phyloP scores from a whole-genome alignment of 2,797 vertebrate species.

The Masticophis lateralis region DNA sequence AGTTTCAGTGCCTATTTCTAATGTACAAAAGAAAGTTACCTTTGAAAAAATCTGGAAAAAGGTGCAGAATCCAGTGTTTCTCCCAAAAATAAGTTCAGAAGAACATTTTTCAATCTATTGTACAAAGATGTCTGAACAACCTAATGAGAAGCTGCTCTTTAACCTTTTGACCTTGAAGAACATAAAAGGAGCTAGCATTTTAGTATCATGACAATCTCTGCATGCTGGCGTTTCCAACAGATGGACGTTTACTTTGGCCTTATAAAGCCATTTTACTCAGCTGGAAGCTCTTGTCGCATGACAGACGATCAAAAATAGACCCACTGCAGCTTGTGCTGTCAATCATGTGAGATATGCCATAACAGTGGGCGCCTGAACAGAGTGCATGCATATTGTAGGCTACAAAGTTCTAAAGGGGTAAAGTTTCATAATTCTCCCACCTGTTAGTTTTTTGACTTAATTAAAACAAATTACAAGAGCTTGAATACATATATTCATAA shows the following conservation, averaged over 20 bases:
- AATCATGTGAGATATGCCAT: constrained; percentile 74
- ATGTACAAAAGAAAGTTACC: background rate
- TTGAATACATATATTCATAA: constrained; percentile 49
- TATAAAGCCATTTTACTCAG: constrained; percentile 81
- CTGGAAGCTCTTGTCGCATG: constrained; percentile 76
- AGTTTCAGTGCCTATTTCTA: background rate
- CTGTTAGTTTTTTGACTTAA: constrained; percentile 71
- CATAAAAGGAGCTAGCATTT: constrained; percentile 54
- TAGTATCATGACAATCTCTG: constrained; percentile 59
- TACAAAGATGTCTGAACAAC: constrained; percentile 16
- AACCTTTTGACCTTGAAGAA: constrained; percentile 54
- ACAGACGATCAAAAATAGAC: constrained; percentile 82
- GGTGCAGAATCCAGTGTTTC: constrained; percentile 17
- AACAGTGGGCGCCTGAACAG: constrained; percentile 60
- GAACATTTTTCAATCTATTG: constrained; percentile 9
- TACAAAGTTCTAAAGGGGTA: constrained; percentile 62
- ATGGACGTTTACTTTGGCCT: constrained; percentile 77
- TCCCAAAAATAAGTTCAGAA: constrained; percentile 31
- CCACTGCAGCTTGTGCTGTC: constrained; percentile 76
- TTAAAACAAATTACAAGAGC: constrained; percentile 59
- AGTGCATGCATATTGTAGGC: constrained; percentile 65
- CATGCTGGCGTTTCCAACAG: constrained; percentile 66
- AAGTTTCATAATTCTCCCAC: constrained; percentile 68
- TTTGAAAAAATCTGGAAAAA: constrained; percentile 26
- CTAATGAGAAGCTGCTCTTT: constrained; percentile 28